Base-by-base conservation (phyloP, 2,888 invertebrate species). In the Beris morrisii region DNA sequence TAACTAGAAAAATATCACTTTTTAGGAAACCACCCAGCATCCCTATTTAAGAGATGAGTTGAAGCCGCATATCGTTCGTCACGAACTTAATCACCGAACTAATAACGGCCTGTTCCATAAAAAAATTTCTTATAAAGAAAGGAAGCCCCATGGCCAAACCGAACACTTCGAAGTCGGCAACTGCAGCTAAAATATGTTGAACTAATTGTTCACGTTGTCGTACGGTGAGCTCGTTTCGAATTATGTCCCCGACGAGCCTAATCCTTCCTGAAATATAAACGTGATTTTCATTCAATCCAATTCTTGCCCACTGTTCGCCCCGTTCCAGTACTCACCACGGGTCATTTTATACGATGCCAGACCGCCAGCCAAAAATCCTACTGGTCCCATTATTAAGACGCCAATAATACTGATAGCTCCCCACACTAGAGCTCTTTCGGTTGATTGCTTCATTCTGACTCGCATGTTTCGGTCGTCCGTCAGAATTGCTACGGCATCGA, bases 331-430 rank as follows among this genome's bases (percentile, higher is more conserved):
- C 71, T 65, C 63, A 79, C 80, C 78, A 67, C 74, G 74, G 3
- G 79, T 74, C 71, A 77, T 71, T 66, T 73, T 74, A 55, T 76
- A 77, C 1, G 79, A 79, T 4, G 74, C 71, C 0, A 79, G 57
- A 5, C 79, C 78, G 0, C 80, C 80, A n/a, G 75, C 74, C 73
- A 1, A 79, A 77, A 80, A 43, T 0, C 80, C 80, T 3, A 75
- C 71, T 28, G 80, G 79, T 0, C 79, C 79, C 52, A 77, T 65
- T 3, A 79, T 56, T 6, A 79, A n/a, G 1, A 80, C 80, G 3
- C 79, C 80, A 30, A 74, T 72, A 70, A n/a, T n/a, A n/a, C n/a
- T n/a, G n/a, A n/a, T n/a, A n/a, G n/a, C n/a, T n/a, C n/a, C n/a
- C n/a, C n/a, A n/a, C n/a, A n/a, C n/a, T n/a, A n/a, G 11, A 2